Evolutionary conservation across 2,797 vertebrate genomes (phyloP).

Genomic region (Clarias pachynema): DNA sequence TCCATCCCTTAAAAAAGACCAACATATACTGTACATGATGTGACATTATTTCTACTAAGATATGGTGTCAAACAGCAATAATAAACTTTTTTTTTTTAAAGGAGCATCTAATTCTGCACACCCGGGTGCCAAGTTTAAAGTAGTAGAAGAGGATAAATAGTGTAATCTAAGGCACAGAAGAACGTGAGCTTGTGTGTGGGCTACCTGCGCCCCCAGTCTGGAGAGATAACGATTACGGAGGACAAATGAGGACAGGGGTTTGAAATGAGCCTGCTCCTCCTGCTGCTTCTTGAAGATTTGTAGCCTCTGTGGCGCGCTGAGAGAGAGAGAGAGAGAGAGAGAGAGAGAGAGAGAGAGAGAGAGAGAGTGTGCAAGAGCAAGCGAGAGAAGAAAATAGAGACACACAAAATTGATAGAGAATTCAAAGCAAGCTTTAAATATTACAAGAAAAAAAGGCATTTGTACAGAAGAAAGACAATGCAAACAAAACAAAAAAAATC

Average conservation of each 20-base stretch:
- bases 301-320: constrained; percentile 33
- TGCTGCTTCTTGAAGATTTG: constrained; percentile 60
- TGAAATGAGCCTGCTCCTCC: constrained; percentile 68
- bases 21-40: not conserved
- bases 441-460: not conserved
- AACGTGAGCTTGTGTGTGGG: not conserved
- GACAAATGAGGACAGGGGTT: constrained; percentile 79
- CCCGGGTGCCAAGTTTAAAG: not conserved
- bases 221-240: constrained; percentile 84
- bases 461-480: not conserved
- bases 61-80: not conserved
- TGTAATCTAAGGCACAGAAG: not conserved
- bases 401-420: not conserved
- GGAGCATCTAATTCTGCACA: not conserved
- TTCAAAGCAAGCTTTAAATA: not conserved
- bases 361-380: not conserved
- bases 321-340: not conserved
- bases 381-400: constrained; percentile 14
- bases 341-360: not conserved
- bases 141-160: not conserved
- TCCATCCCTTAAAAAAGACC: not conserved
- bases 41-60: not conserved
- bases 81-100: not conserved
- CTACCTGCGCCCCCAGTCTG: constrained; percentile 82
- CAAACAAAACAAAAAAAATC: not conserved